Evolutionary conservation across 2,888 invertebrate species (phyloP).

Genomic region (Merodon equestris): DNA sequence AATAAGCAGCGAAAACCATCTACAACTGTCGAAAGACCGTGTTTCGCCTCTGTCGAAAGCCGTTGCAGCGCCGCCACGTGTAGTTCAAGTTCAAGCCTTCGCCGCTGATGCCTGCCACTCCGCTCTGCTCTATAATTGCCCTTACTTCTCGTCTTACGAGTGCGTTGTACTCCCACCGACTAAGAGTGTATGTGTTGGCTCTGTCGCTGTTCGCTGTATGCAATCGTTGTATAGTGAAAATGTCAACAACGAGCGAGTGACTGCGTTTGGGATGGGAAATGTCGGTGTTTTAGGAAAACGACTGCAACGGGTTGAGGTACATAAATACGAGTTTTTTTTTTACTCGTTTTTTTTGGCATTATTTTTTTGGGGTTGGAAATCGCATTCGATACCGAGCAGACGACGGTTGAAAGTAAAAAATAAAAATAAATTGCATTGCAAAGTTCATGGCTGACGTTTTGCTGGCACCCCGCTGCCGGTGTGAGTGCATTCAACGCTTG

Average conservation of each 20-base stretch:
- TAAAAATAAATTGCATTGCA: slow-evolving; percentile 31
- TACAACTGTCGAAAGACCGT: slow-evolving; percentile 71
- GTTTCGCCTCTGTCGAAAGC: slow-evolving; percentile 74
- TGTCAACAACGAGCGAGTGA: slow-evolving; percentile 27
- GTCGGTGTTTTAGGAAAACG: slow-evolving; percentile 4
- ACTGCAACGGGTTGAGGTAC: slow-evolving; percentile 10
- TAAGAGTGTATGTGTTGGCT: slow-evolving; percentile 28
- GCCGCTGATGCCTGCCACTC: slow-evolving; percentile 45
- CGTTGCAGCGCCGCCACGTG: slow-evolving; percentile 78
- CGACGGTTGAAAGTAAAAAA: slow-evolving; percentile 34
- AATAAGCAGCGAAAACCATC: slow-evolving; percentile 54
- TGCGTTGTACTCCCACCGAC: slow-evolving; percentile 61
- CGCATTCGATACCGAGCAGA: slow-evolving; percentile 51
- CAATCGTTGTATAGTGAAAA: slow-evolving; percentile 29
- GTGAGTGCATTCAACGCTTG: slow-evolving; percentile 6
- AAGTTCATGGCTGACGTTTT: slow-evolving; percentile 57
- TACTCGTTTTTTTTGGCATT: too few relatives aligned
- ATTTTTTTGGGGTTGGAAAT: slow-evolving; percentile 46
- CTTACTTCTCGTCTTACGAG: slow-evolving; percentile 41
- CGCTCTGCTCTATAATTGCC: slow-evolving; percentile 27
- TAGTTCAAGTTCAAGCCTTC: slow-evolving; percentile 78
- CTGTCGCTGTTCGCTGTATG: slow-evolving; percentile 4
- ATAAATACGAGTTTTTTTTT: too few relatives aligned
- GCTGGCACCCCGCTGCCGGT: slow-evolving; percentile 5
- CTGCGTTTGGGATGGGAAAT: slow-evolving; percentile 14